These are phyloP conservation scores for Vanessa tameamea DNA, from an alignment of 1,140 invertebrate species.

Conservation along the genomic window DNA sequence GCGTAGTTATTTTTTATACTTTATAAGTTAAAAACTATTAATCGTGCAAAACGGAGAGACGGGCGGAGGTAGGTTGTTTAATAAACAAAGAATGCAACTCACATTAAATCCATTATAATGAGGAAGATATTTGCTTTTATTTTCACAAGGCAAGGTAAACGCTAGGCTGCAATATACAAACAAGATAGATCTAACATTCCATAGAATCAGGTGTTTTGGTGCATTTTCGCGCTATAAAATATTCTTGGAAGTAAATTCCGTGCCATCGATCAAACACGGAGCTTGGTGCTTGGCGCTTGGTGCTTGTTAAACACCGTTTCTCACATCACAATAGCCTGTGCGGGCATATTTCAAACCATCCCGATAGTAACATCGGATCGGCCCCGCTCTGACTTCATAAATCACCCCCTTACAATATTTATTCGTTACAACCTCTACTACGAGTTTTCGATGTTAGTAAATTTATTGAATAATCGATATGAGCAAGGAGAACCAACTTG, in stretches of 20 bases:
- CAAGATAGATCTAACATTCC: conserved; percentile 44
- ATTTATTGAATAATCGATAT: not conserved
- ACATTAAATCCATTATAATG: conserved; percentile 22
- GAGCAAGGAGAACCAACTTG: not conserved
- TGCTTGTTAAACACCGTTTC: conserved; percentile 79
- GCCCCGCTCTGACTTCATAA: conserved; percentile 66
- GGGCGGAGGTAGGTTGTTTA: not conserved
- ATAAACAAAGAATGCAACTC: conserved; percentile 21
- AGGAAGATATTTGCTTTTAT: conserved; percentile 27
- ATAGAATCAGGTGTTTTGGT: conserved; percentile 68
- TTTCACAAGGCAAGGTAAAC: conserved; percentile 25
- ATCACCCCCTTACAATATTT: conserved; percentile 78
- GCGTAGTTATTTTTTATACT: not conserved
- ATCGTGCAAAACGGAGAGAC: not conserved
- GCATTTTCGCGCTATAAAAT: conserved; percentile 68
- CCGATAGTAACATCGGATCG: conserved; percentile 68
- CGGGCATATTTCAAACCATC: conserved; percentile 76
- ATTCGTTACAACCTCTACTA: conserved; percentile 55
- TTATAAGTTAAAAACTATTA: not conserved
- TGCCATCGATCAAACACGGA: conserved; percentile 68
- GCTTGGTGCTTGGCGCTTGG: conserved; percentile 42
- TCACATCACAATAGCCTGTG: conserved; percentile 74
- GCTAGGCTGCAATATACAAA: conserved; percentile 35
- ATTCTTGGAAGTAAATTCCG: conserved; percentile 56
- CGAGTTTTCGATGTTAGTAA: conserved; percentile 15